Evolutionary conservation across 2,888 invertebrate genomes (phyloP).

Genomic region (Rotaria magnacalcarata): DNA sequence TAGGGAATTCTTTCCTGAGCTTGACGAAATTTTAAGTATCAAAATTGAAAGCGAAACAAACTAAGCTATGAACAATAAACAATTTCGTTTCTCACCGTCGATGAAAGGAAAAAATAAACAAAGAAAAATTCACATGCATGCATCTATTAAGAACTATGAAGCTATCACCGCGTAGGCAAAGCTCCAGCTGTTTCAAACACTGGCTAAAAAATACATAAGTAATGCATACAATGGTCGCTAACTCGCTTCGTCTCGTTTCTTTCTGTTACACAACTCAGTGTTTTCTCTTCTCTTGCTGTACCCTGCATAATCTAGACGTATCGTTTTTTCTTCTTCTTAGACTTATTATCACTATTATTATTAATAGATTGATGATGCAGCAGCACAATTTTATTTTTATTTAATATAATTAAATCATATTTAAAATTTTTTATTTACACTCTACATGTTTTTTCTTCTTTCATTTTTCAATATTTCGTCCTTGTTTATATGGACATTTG

Average conservation of each 20-base stretch:
- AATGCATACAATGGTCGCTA: not conserved
- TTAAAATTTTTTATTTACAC: no score
- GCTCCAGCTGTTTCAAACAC: not conserved
- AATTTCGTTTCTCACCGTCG: no score
- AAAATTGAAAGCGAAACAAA: no score
- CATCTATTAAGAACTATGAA: not conserved
- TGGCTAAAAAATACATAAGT: not conserved
- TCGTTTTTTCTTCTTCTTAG: not conserved
- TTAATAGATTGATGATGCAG: no score
- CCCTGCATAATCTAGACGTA: not conserved
- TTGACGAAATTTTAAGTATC: no score
- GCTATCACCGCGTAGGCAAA: not conserved
- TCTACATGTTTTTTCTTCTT: no score
- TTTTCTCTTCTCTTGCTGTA: not conserved
- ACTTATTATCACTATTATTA: no score
- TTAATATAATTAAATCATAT: no score
- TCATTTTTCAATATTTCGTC: no score
- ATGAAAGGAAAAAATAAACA: not conserved
- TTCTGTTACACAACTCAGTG: not conserved
- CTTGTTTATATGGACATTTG: no score
- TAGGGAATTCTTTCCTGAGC: no score
- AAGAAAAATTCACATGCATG: not conserved
- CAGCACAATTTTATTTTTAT: no score
- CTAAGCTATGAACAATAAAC: not conserved
- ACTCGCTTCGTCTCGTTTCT: not conserved